Evolutionary conservation across 2,113 vertebrate species (phyloP), one percentile per base, ranked within the genome.

Genomic region (Cinclus cinclus): DNA sequence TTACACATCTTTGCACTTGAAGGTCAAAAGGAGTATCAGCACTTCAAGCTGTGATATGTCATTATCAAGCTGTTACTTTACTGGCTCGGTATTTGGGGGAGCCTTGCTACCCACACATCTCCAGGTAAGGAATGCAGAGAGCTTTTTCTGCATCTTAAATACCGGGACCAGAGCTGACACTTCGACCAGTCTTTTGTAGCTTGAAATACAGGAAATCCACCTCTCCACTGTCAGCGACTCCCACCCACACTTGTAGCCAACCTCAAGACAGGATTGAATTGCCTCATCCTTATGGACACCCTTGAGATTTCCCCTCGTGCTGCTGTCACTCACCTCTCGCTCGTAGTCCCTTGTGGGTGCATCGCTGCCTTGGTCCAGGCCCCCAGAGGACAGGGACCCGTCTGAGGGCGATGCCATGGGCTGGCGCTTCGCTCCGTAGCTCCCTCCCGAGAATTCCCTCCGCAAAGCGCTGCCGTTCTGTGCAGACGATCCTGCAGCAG

Each of bases 351-450:
- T 98, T 12, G 98, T 98, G 2, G 99, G 98, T 3, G 98, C 98
- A 23, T 99, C 99, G 0, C 98, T 99, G 76, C 98, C 97, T 18
- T 99, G 98, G 94, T 99, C 99, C 98, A 99, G 97, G 76, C 99
- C 99, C 23, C 99, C 99, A 0, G 99, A 99, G 30, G 99, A 99
- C 95, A 99, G 96, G 8, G 99, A 99, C 74, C 99, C 99, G 78
- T 99, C 99, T 0, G 99, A 99, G 3, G 99, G 99, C 0, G 99
- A 99, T 9, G 99, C 99, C 98, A 99, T 98, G 55, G 99, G 98
- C 97, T 99, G 99, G 9, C 98, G 98, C 87, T 99, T 99, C 5
- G 98, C 98, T 22, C 97, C 97, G 42, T 99, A 99, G 97, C 99
- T 99, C 25, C 99, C 98, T 8, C 99, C 98, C 0, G 99, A 99